These are phyloP conservation scores for Oreamnos americanus DNA, from an alignment of 2,113 vertebrate species.

Conservation along the genomic window DNA sequence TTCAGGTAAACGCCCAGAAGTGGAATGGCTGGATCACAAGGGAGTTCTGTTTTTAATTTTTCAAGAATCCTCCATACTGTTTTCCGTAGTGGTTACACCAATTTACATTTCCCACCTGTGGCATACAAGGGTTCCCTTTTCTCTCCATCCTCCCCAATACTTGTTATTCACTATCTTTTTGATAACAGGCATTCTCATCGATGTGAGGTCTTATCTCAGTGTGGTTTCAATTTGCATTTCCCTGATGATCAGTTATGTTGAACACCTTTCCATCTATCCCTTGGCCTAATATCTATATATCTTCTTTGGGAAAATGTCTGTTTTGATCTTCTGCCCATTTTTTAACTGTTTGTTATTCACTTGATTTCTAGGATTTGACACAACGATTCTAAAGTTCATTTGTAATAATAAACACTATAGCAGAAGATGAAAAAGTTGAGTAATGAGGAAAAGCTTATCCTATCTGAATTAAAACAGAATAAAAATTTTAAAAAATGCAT, in stretches of 20 bases:
- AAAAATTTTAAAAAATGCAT: background rate
- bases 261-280: background rate
- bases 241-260: background rate
- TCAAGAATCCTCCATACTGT: background rate
- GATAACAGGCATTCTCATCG: background rate
- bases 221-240: background rate
- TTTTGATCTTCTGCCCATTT: background rate
- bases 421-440: background rate
- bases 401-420: background rate
- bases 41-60: background rate
- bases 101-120: background rate
- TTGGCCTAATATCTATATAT: background rate
- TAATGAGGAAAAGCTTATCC: background rate
- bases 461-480: background rate
- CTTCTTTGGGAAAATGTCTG: background rate
- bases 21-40: background rate
- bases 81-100: background rate
- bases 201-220: background rate
- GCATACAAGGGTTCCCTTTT: background rate
- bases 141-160: background rate
- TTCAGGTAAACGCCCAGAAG: background rate
- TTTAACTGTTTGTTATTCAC: background rate
- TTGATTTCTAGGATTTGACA: background rate
- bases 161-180: background rate
- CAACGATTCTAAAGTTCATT: slow-evolving; percentile 7